Base-by-base conservation (phyloP, 2,888 invertebrate genomes). In the Andrena hattorfiana region DNA sequence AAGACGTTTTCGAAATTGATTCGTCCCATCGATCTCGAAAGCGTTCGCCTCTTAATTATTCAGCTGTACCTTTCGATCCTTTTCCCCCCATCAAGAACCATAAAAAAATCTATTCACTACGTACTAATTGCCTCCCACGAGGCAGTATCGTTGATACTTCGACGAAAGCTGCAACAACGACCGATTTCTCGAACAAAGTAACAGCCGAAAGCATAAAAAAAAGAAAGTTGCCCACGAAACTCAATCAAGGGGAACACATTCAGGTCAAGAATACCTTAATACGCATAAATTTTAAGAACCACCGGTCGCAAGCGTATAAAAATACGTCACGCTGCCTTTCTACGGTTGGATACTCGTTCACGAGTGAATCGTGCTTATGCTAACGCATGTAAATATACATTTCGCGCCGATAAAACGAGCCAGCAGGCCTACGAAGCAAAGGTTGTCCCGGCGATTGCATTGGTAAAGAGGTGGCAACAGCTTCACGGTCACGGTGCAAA, bases 1-100 rank as follows among this genome's bases (percentile, higher is more conserved):
- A 87, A 89, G 78, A 69, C 81, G 48, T 88, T 87, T 82, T 84
- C 87, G 87, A 87, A 87, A 87, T 83, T 86, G 82, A 86, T 85
- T 87, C 81, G 85, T 77, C 79, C 81, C 85, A 76, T 85, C 85
- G 85, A 84, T 83, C 83, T 76, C 66, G 68, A 75, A 72, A 81
- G 66, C 59, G 26, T 71, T 66, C 20, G 42, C 28, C 59, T 64
- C 48, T 81, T 77, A 83, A 81, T 80, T 71, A 48, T 13, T 30
- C 68, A 20, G 35, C 48, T 28, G 28, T 30, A 5, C 26, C 30
- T 42, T 13, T 32, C 7, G 5, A 42, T n/a, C 28, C 6, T 8
- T 13, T 16, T 10, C 28, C n/a, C n/a, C 10, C 56, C 0, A 1
- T 8, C 6, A 20, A 8, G 1, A 56, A 56, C 10, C 7, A 10